These are phyloP conservation scores for Eufriesea mexicana DNA, from an alignment of 1,140 invertebrate genomes.

Conservation along the genomic window DNA sequence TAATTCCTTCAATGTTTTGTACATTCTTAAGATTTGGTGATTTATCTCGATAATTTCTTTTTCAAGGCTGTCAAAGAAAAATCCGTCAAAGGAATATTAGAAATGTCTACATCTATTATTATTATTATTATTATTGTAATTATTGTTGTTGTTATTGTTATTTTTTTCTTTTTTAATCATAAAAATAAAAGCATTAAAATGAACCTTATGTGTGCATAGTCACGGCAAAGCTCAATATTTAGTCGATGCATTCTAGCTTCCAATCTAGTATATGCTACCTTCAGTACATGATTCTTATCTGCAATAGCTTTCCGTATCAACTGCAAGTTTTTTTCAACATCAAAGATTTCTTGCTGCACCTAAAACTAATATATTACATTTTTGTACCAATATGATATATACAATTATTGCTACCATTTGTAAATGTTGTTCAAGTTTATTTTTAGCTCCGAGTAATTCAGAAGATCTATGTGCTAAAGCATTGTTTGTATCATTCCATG, in stretches of 20 bases:
- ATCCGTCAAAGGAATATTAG: neutral
- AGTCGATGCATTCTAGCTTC: conserved; percentile 86
- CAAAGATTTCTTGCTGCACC: conserved; percentile 86
- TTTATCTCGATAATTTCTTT: conserved; percentile 93
- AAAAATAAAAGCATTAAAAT: conserved; percentile 1
- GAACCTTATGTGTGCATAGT: conserved; percentile 91
- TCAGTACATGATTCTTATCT: conserved; percentile 91
- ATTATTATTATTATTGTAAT: no score
- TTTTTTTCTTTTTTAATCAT: conserved; percentile 5
- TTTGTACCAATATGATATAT: neutral
- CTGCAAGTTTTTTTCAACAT: conserved; percentile 85
- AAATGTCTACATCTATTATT: no score
- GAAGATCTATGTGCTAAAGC: conserved; percentile 89
- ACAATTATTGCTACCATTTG: conserved; percentile 79
- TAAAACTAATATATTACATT: conserved; percentile 64
- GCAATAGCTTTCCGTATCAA: conserved; percentile 85
- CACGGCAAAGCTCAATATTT: conserved; percentile 93
- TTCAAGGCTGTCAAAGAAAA: conserved; percentile 85
- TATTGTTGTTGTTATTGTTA: neutral
- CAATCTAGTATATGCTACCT: conserved; percentile 90
- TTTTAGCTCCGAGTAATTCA: conserved; percentile 92
- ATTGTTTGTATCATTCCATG: conserved; percentile 94
- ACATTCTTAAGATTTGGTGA: conserved; percentile 90
- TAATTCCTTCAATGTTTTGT: conserved; percentile 90
- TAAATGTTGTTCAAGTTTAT: conserved; percentile 90